Evolutionary conservation across 2,888 invertebrate genomes (phyloP).

Genomic region (Eilema caniola): DNA sequence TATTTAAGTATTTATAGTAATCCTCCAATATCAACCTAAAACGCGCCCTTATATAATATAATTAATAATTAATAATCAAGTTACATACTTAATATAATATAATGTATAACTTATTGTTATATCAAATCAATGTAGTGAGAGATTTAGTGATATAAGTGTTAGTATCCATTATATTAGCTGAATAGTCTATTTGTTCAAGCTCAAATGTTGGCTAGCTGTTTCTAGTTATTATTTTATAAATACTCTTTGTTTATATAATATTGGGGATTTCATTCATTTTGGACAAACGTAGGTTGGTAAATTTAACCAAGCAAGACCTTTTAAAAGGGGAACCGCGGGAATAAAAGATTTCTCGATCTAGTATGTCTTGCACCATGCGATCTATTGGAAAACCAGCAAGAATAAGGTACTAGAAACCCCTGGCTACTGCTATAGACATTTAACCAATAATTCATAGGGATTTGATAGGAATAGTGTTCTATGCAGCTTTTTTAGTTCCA

Average conservation of each 20-base stretch:
- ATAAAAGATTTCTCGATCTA: no score
- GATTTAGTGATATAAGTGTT: conserved; percentile 46
- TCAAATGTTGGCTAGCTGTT: conserved; percentile 7
- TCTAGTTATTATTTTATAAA: background rate
- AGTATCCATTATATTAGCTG: conserved; percentile 24
- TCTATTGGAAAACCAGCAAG: no score
- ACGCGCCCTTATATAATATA: conserved; percentile 3
- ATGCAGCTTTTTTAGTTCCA: no score
- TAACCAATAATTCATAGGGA: no score
- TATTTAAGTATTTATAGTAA: background rate
- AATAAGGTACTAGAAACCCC: no score
- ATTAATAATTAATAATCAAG: conserved; percentile 2
- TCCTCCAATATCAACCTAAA: conserved; percentile 1
- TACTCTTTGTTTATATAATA: background rate
- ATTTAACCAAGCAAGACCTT: no score
- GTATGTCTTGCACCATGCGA: no score
- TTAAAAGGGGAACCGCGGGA: no score
- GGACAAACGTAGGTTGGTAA: background rate
- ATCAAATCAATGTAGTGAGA: conserved; percentile 49
- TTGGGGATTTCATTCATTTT: background rate
- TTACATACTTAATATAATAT: background rate
- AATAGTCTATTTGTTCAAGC: conserved; percentile 9
- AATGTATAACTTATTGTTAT: conserved; percentile 33
- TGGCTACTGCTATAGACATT: no score
- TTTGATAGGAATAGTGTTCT: no score